These are phyloP conservation scores for Empidonax alnorum DNA, from an alignment of 2,113 vertebrate species.

Conservation along the genomic window DNA sequence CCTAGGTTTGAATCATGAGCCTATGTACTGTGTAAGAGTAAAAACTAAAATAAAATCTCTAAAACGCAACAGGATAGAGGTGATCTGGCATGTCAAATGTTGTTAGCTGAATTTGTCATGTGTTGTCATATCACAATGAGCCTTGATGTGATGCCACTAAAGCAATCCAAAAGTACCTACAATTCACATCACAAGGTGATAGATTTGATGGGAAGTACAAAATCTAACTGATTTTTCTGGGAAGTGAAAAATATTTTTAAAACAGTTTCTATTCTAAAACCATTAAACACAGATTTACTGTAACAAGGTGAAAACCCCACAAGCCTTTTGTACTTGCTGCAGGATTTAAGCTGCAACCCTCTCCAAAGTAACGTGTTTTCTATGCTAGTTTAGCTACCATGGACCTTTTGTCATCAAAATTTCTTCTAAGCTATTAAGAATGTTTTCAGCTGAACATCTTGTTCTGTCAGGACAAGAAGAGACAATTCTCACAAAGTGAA, in stretches of 20 bases:
- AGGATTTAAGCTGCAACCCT: not conserved
- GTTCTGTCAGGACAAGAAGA: not conserved
- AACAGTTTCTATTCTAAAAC: not conserved
- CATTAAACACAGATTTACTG: not conserved
- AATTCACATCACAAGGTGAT: not conserved
- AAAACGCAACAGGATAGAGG: not conserved
- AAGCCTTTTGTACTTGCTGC: not conserved
- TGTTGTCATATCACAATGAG: not conserved
- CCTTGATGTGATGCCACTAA: not conserved
- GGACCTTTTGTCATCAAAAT: not conserved
- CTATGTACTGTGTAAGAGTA: not conserved
- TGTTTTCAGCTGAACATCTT: not conserved
- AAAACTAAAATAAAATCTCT: slow-evolving; percentile 7
- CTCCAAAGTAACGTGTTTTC: not conserved
- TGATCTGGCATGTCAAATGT: not conserved
- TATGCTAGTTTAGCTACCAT: not conserved
- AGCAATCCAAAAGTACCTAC: not conserved
- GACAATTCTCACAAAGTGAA: not conserved
- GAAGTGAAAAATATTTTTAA: not conserved
- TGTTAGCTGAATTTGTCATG: not conserved
- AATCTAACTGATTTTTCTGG: not conserved
- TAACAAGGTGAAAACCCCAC: not conserved
- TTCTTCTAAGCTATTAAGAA: not conserved
- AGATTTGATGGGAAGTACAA: not conserved
- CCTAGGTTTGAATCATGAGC: not conserved